These are phyloP conservation scores for Hydrochoerus hydrochaeris DNA, from an alignment of 2,113 vertebrate genomes.

Conservation along the genomic window DNA sequence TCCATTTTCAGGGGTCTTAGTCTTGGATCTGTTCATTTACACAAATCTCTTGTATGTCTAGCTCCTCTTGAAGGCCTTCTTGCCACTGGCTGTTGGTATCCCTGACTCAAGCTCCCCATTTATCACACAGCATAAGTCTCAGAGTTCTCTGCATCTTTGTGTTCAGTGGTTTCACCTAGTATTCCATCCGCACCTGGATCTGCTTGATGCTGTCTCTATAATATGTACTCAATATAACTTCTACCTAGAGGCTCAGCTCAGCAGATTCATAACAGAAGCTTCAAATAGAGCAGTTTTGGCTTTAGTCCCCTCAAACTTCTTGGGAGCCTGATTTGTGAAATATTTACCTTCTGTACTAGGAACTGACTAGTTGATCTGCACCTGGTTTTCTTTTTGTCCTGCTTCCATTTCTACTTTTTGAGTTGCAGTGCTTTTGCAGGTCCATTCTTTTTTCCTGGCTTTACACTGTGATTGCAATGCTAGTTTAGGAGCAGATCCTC, in stretches of 20 bases:
- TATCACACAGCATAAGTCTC: slow-evolving; percentile 75
- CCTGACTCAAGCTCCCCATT: slow-evolving; percentile 89
- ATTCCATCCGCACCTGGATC: slow-evolving; percentile 78
- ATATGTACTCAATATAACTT: slow-evolving; percentile 95
- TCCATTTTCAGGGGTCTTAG: slow-evolving; percentile 90
- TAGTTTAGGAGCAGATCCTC: slow-evolving; percentile 41
- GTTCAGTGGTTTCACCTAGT: slow-evolving; percentile 82
- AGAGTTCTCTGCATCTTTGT: slow-evolving; percentile 82
- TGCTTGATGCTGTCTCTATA: slow-evolving; percentile 88
- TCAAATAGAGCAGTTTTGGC: slow-evolving; percentile 70
- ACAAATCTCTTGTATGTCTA: slow-evolving; percentile 80
- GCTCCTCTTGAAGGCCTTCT: slow-evolving; percentile 83
- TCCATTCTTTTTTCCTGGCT: slow-evolving; percentile 82
- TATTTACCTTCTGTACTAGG: background rate
- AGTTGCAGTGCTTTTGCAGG: slow-evolving; percentile 66
- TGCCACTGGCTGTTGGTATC: slow-evolving; percentile 88
- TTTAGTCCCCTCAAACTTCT: slow-evolving; percentile 36
- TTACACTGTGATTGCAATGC: slow-evolving; percentile 74
- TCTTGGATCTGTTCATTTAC: slow-evolving; percentile 84
- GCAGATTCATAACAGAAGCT: slow-evolving; percentile 90
- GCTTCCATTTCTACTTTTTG: slow-evolving; percentile 71
- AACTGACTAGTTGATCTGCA: background rate
- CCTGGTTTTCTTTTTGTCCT: slow-evolving; percentile 30
- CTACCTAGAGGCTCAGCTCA: slow-evolving; percentile 94
- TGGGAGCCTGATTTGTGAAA: background rate